Conservation (phyloP, 2,888 invertebrate genomes). For the Bhutanitis thaidina region DNA sequence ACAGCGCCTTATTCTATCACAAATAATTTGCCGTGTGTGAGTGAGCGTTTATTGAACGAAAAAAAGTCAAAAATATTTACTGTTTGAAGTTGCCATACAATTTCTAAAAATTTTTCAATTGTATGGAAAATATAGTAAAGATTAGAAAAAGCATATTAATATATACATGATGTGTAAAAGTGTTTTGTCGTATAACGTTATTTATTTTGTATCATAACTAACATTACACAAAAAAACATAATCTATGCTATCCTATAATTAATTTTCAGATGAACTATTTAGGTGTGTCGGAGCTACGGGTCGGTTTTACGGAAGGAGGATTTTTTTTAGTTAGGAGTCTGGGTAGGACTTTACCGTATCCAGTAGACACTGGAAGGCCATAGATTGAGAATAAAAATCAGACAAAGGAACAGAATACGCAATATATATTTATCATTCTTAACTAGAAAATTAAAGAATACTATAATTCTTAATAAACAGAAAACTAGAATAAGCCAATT, state of each 20-base stretch:
- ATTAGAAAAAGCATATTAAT: conserved; percentile 14
- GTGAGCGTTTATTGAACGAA: not conserved
- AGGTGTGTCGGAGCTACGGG: conserved; percentile 33
- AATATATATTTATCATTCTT: conserved; percentile 1
- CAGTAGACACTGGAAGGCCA: conserved; percentile 17
- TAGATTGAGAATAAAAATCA: conserved; percentile 13
- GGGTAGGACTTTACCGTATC: conserved; percentile 18
- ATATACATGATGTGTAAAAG: conserved; percentile 13
- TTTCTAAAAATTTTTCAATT: conserved; percentile 8
- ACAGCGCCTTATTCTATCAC: conserved; percentile 3
- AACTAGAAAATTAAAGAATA: not conserved
- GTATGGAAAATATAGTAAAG: conserved; percentile 3
- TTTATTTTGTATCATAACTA: conserved; percentile 2
- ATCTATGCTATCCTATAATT: conserved; percentile 47
- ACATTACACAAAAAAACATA: conserved; percentile 1
- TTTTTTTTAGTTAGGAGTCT: conserved; percentile 18
- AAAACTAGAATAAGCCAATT: not conserved
- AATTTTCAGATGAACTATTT: conserved; percentile 55
- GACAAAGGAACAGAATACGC: conserved; percentile 14
- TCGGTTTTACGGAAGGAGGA: conserved; percentile 26
- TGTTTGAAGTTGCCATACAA: too few relatives aligned
- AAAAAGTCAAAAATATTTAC: not conserved
- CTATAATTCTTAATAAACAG: not conserved
- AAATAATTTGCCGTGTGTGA: not conserved
- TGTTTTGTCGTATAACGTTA: conserved; percentile 13